phyloP scores from a whole-genome alignment of 2,113 vertebrate species.

The Nyctereutes procyonoides region DNA sequence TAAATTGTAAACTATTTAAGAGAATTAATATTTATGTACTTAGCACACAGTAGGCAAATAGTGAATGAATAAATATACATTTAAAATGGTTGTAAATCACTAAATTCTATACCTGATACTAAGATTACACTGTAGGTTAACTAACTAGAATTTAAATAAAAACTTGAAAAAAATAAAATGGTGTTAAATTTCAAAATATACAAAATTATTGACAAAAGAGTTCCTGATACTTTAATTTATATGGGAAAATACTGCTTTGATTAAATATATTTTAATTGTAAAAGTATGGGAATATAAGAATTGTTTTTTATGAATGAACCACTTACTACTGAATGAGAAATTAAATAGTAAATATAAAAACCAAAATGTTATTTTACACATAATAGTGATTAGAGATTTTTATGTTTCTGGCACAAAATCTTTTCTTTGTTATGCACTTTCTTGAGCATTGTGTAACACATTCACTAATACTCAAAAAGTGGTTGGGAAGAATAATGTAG shows the following conservation, averaged over 20 bases:
- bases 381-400: neutral
- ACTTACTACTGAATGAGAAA: constrained; percentile 19
- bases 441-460: neutral
- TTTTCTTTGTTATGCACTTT: neutral
- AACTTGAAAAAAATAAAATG: neutral
- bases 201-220: neutral
- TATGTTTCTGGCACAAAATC: neutral
- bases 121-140: neutral
- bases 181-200: neutral
- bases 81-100: neutral
- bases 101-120: neutral
- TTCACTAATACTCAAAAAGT: neutral
- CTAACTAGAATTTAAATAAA: neutral
- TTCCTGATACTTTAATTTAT: constrained; percentile 45
- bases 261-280: constrained; percentile 40
- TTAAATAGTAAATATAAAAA: constrained; percentile 43
- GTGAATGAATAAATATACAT: constrained; percentile 41
- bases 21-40: constrained; percentile 18
- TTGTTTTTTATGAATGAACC: neutral
- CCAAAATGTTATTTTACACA: neutral
- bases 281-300: constrained; percentile 27
- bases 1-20: neutral
- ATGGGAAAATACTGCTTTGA: neutral
- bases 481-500: constrained; percentile 8
- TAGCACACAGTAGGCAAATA: constrained; percentile 3